Base-by-base conservation (phyloP, 1,140 invertebrate genomes). In the Spodoptera litura region DNA sequence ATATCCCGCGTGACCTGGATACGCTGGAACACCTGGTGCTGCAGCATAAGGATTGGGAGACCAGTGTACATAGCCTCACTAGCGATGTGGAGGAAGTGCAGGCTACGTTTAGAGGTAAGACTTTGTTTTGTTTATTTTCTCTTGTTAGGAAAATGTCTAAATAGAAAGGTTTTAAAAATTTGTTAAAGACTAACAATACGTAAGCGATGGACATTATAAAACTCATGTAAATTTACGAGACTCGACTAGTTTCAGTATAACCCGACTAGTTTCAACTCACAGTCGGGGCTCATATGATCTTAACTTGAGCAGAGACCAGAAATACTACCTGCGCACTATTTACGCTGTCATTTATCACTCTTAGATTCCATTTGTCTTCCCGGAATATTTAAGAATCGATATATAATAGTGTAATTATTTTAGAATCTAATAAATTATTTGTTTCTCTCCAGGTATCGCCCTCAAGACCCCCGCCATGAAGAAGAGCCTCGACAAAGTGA, bases 401-500 rank as follows among this genome's bases (percentile, higher is more conserved):
- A 53, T 53, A 53, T 20, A 27, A 15, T 5, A 9, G 58, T 11
- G n/a, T 20, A 27, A 25, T 10, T 70, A 44, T 51, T 35, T 77
- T 20, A 20, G 20, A 20, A 20, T 20, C 20, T 20, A 20, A 20
- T 20, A 20, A 20, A 20, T 20, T 20, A 20, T 0, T 0, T 20
- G 20, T 20, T 1, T 20, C 20, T 66, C 20, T 9, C 0, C 82
- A 95, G 96, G 96, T 52, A 97, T 98, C 62, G 97, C 97, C 0
- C 91, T 97, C 51, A 99, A 99, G 94, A 99, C 98, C 0, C 98
- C 98, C 0, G 97, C 97, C 51, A 97, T 99, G 91, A 98, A 99
- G 92, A 97, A 98, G 90, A 98, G 97, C 85, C 95, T 98, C 74
- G 98, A 99, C 88, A 97, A 97, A 79, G 96, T 99, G 0, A 96